phyloP scores from a whole-genome alignment of 92 coral and sea anemone genomes.

The Hydrozoanthus gracilis region DNA sequence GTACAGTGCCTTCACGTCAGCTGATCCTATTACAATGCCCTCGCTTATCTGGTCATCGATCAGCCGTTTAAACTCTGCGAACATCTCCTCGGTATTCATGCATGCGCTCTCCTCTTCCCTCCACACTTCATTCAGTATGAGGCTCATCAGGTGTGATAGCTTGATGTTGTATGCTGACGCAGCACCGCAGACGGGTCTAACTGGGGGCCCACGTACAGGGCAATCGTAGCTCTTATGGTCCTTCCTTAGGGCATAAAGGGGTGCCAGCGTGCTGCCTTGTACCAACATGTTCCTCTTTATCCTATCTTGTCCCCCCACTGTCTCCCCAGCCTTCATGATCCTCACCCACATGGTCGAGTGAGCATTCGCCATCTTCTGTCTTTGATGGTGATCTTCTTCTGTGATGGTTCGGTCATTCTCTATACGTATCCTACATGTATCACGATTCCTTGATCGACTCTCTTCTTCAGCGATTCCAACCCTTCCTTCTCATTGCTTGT shows the following conservation, averaged over 20 bases:
- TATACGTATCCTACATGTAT: constrained; percentile 9
- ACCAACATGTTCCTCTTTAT: constrained; percentile 60
- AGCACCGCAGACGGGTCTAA: constrained; percentile 63
- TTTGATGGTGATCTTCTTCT: constrained; percentile 3
- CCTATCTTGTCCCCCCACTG: constrained; percentile 13
- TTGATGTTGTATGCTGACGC: too few species aligned
- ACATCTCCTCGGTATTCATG: too few species aligned
- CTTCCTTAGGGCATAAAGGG: constrained; percentile 56
- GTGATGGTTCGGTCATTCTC: constrained; percentile 29
- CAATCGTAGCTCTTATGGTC: constrained; percentile 45
- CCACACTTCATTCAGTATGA: too few species aligned
- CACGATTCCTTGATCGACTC: not conserved
- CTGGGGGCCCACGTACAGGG: constrained; percentile 50
- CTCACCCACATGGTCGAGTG: constrained; percentile 56
- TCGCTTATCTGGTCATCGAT: constrained; percentile 45
- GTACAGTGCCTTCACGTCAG: constrained; percentile 56
- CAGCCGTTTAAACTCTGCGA: constrained; percentile 47
- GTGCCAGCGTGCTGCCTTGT: constrained; percentile 47
- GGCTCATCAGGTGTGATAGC: constrained; percentile 52
- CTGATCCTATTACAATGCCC: constrained; percentile 55
- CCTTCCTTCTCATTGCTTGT: constrained; percentile 1
- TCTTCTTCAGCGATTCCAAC: not conserved
- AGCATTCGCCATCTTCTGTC: constrained; percentile 51
- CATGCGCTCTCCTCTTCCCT: constrained; percentile 59
- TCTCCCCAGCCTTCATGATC: constrained; percentile 44